Evolutionary conservation across 2,797 vertebrate species (phyloP), one percentile per base, ranked within the genome.

Genomic region (Peromyscus nudipes): DNA sequence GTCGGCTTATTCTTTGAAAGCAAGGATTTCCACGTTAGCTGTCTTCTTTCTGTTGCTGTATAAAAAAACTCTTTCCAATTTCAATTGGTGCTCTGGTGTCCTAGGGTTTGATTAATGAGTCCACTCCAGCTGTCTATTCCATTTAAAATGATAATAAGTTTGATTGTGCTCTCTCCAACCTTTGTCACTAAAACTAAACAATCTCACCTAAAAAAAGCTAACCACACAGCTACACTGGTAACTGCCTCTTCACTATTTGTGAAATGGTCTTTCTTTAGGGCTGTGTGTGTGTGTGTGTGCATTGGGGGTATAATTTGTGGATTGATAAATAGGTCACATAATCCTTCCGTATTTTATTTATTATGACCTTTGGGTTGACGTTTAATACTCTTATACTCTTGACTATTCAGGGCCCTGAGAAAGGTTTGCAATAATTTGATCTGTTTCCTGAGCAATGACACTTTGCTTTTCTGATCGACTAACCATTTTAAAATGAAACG

Each of bases 71-170:
- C 49, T 95, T 97, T 95, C 92, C 91, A 94, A 94, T 96, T 97
- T 94, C 91, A 87, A 0, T 77, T 91, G 94, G 92, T 96, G 71
- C 90, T 57, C 96, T 93, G 57, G 73, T 96, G 67, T 95, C 87
- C 95, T 67, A 62, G 91, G 62, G 23, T 94, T 96, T 97, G 98
- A 98, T 97, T 96, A 97, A 97, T 98, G 97, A 96, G 95, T 96
- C 92, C 80, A 29, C 79, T 95, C 94, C 94, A 96, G 64, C 95
- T 97, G 97, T 96, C 97, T 76, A 89, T 86, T 94, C 77, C 69
- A 89, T 87, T 98, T 97, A 97, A 97, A 97, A 94, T 71, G 65
- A 95, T 96, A 97, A 97, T 97, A 97, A 98, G 94, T 97, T 98
- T 96, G 88, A 97, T 92, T 94, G 86, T 96, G 86, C 96, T 27